A percentile compares a stretch with the other conserved stretches of the same genome.
Evolutionary conservation across 2,797 vertebrate species (phyloP).

Genomic region (Semaprochilodus insignis): DNA sequence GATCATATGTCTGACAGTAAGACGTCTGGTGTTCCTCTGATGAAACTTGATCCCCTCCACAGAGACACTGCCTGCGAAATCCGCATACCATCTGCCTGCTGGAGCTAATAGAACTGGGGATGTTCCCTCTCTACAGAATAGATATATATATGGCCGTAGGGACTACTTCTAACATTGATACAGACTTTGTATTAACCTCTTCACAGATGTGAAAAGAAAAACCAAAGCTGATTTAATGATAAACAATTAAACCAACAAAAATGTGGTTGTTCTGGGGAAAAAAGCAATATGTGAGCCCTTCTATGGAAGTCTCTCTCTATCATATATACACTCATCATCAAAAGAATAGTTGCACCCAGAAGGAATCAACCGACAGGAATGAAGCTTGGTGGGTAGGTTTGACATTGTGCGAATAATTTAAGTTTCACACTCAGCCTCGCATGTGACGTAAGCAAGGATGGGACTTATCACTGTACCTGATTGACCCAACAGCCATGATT

Average conservation of each 20-base stretch:
- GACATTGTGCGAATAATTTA: no score
- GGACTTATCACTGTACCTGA: no score
- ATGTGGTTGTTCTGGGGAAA: no score
- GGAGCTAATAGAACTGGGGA: neutral
- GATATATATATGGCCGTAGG: conserved; percentile 11
- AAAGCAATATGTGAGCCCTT: no score
- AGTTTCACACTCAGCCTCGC: no score
- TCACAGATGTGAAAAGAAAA: neutral
- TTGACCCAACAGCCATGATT: no score
- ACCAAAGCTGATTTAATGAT: neutral
- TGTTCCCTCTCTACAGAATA: conserved; percentile 15
- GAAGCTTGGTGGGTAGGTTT: no score
- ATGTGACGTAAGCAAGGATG: no score
- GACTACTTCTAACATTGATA: neutral
- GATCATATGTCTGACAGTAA: neutral
- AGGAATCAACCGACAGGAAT: no score
- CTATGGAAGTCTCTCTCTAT: no score
- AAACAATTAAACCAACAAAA: neutral
- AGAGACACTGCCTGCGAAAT: conserved; percentile 21
- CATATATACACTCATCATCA: no score
- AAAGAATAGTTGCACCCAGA: no score
- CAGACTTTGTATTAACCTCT: neutral
- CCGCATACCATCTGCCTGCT: conserved; percentile 15
- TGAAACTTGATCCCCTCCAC: conserved; percentile 23
- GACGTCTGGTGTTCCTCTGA: neutral